Evolutionary conservation across 2,888 invertebrate genomes (phyloP).

Genomic region (Eremobia ochroleuca): DNA sequence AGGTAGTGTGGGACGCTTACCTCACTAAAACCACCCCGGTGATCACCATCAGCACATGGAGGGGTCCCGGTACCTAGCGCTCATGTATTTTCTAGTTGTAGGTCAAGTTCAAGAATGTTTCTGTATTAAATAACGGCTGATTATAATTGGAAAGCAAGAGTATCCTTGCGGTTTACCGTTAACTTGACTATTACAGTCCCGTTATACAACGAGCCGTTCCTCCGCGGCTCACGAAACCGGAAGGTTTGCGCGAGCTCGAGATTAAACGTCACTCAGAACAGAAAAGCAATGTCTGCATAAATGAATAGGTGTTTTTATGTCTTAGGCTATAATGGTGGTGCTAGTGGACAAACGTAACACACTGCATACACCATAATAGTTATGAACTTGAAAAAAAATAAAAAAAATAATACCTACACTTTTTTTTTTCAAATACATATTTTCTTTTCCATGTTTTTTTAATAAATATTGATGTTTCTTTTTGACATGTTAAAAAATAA

Average conservation of each 20-base stretch:
- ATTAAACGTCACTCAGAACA: conserved; percentile 25
- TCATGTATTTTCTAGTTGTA: conserved; percentile 20
- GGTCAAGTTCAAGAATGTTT: conserved; percentile 45
- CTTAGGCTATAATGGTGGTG: background rate
- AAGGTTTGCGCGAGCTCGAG: conserved; percentile 28
- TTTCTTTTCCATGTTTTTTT: background rate
- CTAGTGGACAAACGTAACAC: background rate
- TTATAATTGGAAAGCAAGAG: conserved; percentile 63
- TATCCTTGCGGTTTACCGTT: conserved; percentile 66
- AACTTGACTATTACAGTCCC: conserved; percentile 54
- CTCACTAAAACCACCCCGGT: too few species aligned
- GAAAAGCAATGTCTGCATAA: background rate
- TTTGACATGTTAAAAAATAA: background rate
- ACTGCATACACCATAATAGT: background rate
- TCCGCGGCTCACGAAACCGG: conserved; percentile 25
- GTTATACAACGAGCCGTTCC: conserved; percentile 57
- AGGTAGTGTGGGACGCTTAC: too few species aligned
- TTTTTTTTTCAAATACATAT: background rate
- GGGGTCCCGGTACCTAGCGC: too few species aligned
- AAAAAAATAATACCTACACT: background rate
- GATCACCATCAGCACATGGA: too few species aligned
- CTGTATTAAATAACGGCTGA: conserved; percentile 54
- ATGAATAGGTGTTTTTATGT: too few species aligned
- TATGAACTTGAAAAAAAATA: background rate
- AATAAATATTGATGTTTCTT: background rate